Conservation (phyloP, 2,797 vertebrate genomes). For the Sternotherus odoratus region DNA sequence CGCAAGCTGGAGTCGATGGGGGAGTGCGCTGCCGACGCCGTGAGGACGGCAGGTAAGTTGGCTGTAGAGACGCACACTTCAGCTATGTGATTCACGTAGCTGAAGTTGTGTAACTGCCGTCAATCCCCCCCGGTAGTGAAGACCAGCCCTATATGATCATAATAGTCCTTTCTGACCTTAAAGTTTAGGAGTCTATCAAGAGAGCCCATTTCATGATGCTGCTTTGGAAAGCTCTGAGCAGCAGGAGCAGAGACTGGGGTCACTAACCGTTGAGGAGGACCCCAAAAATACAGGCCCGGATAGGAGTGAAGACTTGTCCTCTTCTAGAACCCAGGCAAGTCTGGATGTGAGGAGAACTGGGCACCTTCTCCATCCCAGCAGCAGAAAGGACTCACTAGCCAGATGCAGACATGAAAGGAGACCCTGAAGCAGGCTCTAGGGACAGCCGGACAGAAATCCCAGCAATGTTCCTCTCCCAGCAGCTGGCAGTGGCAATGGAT, state of each 20-base stretch:
- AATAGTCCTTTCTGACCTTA: too few relatives aligned
- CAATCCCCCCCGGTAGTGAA: too few relatives aligned
- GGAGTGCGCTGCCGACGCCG: too few relatives aligned
- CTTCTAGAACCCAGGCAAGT: not conserved
- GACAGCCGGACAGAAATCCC: not conserved
- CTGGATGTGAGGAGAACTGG: not conserved
- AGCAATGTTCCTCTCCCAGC: not conserved
- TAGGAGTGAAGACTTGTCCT: not conserved
- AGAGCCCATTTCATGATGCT: not conserved
- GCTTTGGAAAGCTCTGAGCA: not conserved
- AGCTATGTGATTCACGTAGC: too few relatives aligned
- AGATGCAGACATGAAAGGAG: not conserved
- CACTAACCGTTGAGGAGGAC: not conserved
- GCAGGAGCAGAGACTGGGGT: not conserved
- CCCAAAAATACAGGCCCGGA: not conserved
- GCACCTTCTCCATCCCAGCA: not conserved
- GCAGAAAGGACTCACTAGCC: not conserved
- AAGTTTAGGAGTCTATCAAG: not conserved
- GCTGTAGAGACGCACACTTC: too few relatives aligned
- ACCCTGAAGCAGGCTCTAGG: rapidly evolving
- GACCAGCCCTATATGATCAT: too few relatives aligned
- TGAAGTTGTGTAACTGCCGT: too few relatives aligned
- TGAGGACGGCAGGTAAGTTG: too few relatives aligned
- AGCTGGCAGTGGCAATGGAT: not conserved
- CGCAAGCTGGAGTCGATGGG: too few relatives aligned